A percentile compares a stretch with the other conserved stretches of the same genome.
phyloP scores from a whole-genome alignment of 2,113 vertebrate species.

The Pseudorectes ferrugineus region DNA sequence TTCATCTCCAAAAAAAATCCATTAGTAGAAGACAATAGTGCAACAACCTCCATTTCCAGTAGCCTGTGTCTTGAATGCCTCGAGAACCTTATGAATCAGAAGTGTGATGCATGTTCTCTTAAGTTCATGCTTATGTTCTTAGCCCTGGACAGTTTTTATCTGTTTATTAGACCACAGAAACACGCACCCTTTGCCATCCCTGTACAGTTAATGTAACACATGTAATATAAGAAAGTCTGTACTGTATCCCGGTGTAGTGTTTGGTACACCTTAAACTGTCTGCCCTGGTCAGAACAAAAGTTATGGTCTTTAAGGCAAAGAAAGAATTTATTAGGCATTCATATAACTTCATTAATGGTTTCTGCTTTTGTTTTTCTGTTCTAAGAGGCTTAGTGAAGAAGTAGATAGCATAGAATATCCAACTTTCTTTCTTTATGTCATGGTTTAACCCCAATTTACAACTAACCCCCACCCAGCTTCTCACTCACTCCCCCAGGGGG shows the following conservation, averaged over 20 bases:
- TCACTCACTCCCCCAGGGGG: fast-evolving
- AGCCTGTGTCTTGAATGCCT: not conserved
- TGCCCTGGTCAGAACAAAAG: not conserved
- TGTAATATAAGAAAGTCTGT: not conserved
- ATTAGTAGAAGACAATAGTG: not conserved
- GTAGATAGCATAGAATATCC: not conserved
- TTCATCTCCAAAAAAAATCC: not conserved
- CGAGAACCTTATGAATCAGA: not conserved
- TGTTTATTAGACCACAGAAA: not conserved
- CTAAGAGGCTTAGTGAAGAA: not conserved
- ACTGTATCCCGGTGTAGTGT: fast-evolving
- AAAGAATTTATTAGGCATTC: not conserved
- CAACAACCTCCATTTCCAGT: not conserved
- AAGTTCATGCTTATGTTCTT: not conserved
- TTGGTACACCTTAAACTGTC: not conserved
- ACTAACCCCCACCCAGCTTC: not conserved
- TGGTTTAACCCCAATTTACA: not conserved
- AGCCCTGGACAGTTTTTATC: not conserved
- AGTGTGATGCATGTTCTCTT: not conserved
- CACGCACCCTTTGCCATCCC: not conserved
- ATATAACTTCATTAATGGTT: not conserved
- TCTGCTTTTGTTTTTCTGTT: not conserved
- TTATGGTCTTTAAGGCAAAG: not conserved
- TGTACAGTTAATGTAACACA: not conserved
- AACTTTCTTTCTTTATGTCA: not conserved